Evolutionary conservation across 2,888 invertebrate species (phyloP).

Genomic region (Eupeodes luniger): DNA sequence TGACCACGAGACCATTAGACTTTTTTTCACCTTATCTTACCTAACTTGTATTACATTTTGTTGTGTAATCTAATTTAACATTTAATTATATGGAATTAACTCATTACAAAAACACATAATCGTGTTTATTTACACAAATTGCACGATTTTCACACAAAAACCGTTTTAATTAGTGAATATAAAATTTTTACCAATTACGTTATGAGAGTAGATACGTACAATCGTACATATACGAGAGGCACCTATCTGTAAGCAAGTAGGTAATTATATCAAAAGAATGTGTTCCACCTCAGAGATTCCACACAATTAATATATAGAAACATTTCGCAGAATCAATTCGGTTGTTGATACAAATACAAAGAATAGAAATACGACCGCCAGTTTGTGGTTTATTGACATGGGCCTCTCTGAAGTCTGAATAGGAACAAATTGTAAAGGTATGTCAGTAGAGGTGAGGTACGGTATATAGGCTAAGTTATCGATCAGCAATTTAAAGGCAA

Average conservation of each 20-base stretch:
- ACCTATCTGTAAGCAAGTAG: not conserved
- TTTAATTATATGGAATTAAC: constrained; percentile 22
- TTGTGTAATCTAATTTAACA: constrained; percentile 35
- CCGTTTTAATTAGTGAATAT: constrained; percentile 26
- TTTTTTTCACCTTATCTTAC: not conserved
- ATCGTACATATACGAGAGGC: too few relatives aligned
- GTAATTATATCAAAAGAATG: constrained; percentile 47
- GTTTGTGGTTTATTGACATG: constrained; percentile 26
- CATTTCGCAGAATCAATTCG: constrained; percentile 27
- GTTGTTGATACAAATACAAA: not conserved
- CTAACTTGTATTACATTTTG: constrained; percentile 9
- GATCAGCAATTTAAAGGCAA: constrained; percentile 13
- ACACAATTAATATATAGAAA: constrained; percentile 44
- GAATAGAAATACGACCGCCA: constrained; percentile 2
- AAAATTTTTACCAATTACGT: constrained; percentile 32
- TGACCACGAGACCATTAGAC: too few relatives aligned
- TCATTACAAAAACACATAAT: constrained; percentile 40
- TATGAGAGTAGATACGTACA: not conserved
- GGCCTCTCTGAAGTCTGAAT: not conserved
- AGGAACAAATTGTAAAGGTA: not conserved
- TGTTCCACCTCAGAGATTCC: constrained; percentile 50
- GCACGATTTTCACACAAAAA: constrained; percentile 44
- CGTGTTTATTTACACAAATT: constrained; percentile 42
- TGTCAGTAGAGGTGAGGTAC: not conserved
- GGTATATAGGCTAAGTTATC: not conserved